Conservation (phyloP, 1,140 invertebrate species). For the Homarus americanus region DNA sequence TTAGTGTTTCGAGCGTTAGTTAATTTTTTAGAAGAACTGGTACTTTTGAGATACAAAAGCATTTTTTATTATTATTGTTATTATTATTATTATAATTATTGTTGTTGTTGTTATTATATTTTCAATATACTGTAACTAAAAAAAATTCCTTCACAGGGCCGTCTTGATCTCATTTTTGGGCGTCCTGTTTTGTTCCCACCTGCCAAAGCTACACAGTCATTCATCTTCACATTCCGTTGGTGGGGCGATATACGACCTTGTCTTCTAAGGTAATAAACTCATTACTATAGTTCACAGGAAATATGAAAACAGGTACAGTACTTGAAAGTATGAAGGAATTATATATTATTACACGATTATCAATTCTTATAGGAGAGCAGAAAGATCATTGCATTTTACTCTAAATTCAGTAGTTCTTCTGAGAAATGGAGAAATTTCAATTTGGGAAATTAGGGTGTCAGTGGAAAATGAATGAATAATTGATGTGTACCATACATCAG, state of each 20-base stretch:
- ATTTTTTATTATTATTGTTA: neutral
- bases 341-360: too few relatives aligned
- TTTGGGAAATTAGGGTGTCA: too few relatives aligned
- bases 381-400: too few relatives aligned
- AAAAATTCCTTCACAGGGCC: conserved; percentile 30
- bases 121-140: neutral
- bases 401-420: too few relatives aligned
- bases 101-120: neutral
- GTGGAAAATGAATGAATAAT: too few relatives aligned
- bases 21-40: too few relatives aligned
- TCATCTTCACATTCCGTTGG: conserved; percentile 63
- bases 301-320: neutral
- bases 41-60: too few relatives aligned
- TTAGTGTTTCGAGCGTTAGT: too few relatives aligned
- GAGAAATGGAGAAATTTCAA: too few relatives aligned
- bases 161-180: conserved; percentile 60
- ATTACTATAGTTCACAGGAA: neutral
- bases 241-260: conserved; percentile 54
- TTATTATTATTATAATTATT: neutral
- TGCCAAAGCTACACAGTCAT: conserved; percentile 46
- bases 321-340: too few relatives aligned
- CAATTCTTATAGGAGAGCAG: too few relatives aligned
- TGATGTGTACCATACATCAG: too few relatives aligned
- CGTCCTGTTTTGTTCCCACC: conserved; percentile 50
- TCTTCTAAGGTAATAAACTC: conserved; percentile 28